These are phyloP conservation scores for Chirona hameri DNA, from an alignment of 2,888 invertebrate genomes.

Conservation along the genomic window DNA sequence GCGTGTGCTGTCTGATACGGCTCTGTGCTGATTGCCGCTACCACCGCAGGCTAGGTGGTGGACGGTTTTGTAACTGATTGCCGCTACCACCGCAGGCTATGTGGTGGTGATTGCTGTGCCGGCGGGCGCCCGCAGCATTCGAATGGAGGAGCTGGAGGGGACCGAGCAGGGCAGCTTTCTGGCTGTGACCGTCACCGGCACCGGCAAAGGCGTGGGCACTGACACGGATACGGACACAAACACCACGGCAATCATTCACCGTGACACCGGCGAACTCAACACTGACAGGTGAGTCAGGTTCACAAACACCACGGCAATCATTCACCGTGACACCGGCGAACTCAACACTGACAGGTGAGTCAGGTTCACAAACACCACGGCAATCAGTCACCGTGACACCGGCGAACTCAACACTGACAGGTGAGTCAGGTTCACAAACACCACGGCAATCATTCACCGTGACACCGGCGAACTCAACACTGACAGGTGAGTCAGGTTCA, in stretches of 20 bases:
- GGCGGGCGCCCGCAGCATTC: constrained; percentile 71
- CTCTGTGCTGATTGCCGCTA: not conserved
- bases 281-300: constrained; percentile 62
- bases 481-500: no score
- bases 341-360: no score
- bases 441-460: no score
- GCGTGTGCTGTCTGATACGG: no score
- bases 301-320: no score
- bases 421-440: no score
- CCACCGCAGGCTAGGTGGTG: constrained; percentile 55
- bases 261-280: constrained; percentile 72
- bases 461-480: no score
- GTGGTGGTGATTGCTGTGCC: constrained; percentile 64
- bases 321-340: no score
- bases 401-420: no score
- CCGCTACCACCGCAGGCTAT: constrained; percentile 51
- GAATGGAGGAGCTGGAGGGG: constrained; percentile 62
- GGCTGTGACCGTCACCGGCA: constrained; percentile 53
- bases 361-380: no score
- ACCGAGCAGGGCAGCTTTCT: constrained; percentile 72
- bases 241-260: constrained; percentile 59
- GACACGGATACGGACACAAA: constrained; percentile 49
- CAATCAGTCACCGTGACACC: no score
- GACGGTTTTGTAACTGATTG: constrained; percentile 37
- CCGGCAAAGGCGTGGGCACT: no score